Percentiles rank a stretch among this genome's conserved stretches.
Conservation (phyloP, 2,113 vertebrate species). For the Dascyllus trimaculatus region DNA sequence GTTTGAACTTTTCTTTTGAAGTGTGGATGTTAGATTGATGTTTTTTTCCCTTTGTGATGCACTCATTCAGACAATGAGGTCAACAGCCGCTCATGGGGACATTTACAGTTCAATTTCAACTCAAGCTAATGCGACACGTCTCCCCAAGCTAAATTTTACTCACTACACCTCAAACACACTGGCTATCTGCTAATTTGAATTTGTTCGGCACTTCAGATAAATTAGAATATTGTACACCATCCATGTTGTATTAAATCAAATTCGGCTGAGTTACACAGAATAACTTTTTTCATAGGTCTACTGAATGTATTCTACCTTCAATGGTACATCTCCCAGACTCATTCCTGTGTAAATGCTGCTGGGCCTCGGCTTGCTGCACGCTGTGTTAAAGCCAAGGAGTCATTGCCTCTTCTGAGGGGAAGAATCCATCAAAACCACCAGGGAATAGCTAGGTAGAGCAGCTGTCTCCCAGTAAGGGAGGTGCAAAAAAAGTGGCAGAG, state of each 20-base stretch:
- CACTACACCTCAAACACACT: constrained; percentile 19
- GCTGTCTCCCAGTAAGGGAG: constrained; percentile 74
- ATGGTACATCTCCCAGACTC: constrained; percentile 68
- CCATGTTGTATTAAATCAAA: constrained; percentile 51
- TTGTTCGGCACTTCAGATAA: constrained; percentile 41
- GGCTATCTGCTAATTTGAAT: constrained; percentile 30
- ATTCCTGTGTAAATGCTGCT: constrained; percentile 81
- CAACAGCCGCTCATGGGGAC: constrained; percentile 10
- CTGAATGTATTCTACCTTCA: constrained; percentile 64
- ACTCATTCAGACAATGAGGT: constrained; percentile 15
- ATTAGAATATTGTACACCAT: constrained; percentile 53
- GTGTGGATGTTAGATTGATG: constrained; percentile 3
- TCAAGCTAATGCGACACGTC: not conserved
- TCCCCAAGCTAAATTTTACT: constrained; percentile 12
- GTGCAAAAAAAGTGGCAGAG: constrained; percentile 71
- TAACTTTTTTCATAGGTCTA: constrained; percentile 9
- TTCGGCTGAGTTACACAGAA: constrained; percentile 41
- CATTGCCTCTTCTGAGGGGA: constrained; percentile 77
- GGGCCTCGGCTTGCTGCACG: constrained; percentile 64
- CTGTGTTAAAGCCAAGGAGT: constrained; percentile 77
- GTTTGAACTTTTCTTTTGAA: constrained; percentile 38
- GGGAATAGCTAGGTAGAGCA: constrained; percentile 79
- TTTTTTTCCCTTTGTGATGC: constrained; percentile 26
- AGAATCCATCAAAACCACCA: constrained; percentile 84
- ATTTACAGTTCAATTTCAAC: constrained; percentile 28